These are phyloP conservation scores for Lordiphosa stackelbergi DNA, from an alignment of 1,140 invertebrate genomes.

Conservation along the genomic window DNA sequence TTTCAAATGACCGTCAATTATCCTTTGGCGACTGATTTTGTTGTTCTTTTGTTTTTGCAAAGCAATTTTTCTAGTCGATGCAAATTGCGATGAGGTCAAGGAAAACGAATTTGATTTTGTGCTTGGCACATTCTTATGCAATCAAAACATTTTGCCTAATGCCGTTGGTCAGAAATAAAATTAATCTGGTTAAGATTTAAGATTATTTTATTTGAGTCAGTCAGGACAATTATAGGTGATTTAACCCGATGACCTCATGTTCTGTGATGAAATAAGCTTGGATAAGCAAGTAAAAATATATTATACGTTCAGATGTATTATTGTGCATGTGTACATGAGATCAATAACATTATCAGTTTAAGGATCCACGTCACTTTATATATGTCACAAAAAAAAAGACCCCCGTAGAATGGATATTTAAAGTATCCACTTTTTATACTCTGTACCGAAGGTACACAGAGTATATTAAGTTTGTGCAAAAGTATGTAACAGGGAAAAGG, in stretches of 20 bases:
- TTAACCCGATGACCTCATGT: conserved; percentile 43
- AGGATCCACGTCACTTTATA: too few species aligned
- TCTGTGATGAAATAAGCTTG: conserved; percentile 50
- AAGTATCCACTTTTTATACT: too few species aligned
- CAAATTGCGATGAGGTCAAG: conserved; percentile 52
- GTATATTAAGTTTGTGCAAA: too few species aligned
- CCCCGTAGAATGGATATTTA: too few species aligned
- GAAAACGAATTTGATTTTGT: conserved; percentile 67
- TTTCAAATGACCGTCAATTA: conserved; percentile 75
- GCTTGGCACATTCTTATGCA: conserved; percentile 2
- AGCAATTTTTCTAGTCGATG: conserved; percentile 8
- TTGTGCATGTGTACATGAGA: too few species aligned
- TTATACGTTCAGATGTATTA: neutral
- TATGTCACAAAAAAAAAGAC: too few species aligned
- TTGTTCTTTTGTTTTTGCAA: conserved; percentile 6
- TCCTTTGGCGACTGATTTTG: conserved; percentile 60
- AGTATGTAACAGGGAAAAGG: too few species aligned
- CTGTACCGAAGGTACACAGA: too few species aligned
- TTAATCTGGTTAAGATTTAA: neutral
- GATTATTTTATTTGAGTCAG: neutral
- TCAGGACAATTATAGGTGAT: conserved; percentile 30
- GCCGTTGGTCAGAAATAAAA: too few species aligned
- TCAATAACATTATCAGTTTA: too few species aligned
- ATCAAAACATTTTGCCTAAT: neutral
- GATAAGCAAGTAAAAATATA: conserved; percentile 14